Base-by-base conservation (phyloP, 2,113 vertebrate species). In the Ailuropoda melanoleuca region DNA sequence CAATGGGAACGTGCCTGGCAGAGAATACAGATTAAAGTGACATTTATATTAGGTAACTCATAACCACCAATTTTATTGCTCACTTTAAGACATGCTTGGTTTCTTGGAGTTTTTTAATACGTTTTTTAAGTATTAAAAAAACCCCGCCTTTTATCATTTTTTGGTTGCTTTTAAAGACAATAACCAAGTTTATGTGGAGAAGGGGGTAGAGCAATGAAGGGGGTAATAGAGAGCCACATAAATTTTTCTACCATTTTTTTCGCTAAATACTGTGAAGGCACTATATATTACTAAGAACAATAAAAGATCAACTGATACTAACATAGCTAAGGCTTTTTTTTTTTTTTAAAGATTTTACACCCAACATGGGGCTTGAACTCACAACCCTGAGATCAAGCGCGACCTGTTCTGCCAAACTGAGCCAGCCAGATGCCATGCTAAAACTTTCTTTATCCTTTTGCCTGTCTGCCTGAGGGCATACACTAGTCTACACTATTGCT, bases 241-340 rank as follows among this genome's bases (percentile, higher is more conserved):
- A 60, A 97, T 88, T 90, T 95, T 97, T 86, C 92, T 97, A 91
- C 68, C 64, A 74, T 90, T 97, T 96, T 95, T 97, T 93, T 98
- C 86, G 90, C 26, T 90, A 97, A 96, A 96, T 60, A 85, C 24
- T 29, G 74, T 29, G 29, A 50, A 95, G 55, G 77, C 31, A 68
- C 90, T 95, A 92, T 80, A 72, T 39, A 97, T 56, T 96, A 96
- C 95, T 94, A 98, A 77, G 94, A 72, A 94, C 82, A 95, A 93
- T 37, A 58, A 98, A 97, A 74, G 95, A 82, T 39, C 78, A 95
- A 97, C 77, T 39, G 80, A 97, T 68, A 97, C 24, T 43, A 81
- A 95, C 96, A 85, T 34, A 88, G 64, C 48, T 66, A 66, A 86
- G 96, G 43, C 43, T 75, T 75, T 46, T 14, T 72, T 39, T 68